Evolutionary conservation across 2,888 invertebrate species (phyloP), one percentile per base, ranked within the genome.

Genomic region (Adineta ricciae): DNA sequence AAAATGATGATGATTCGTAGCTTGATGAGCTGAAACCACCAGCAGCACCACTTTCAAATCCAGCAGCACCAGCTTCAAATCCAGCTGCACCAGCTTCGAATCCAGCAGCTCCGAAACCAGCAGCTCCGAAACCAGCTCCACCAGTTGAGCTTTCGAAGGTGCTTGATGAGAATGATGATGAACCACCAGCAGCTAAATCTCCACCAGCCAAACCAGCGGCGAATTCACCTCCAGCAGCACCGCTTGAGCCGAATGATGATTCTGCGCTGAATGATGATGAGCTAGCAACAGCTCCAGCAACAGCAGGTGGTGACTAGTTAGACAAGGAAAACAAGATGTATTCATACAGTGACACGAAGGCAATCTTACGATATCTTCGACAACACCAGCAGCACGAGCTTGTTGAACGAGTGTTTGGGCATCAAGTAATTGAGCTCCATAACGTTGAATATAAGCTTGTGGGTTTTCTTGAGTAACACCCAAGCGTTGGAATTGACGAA

Each of bases 391-490:
- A n/a, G 38, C n/a, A n/a, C 78, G 38, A 41, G 78, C 78, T 78
- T 78, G 41, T 38, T 9, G 8, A 41, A 41, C 41, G 3, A 78
- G 41, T 24, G 78, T 41, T 0, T 41, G 24, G 14, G 78, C 78
- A 78, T 78, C 78, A n/a, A 38, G 38, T 41, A 78, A n/a, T 41
- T 24, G n/a, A 41, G 41, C 78, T 3, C 85, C 83, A 38, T 72
- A 85, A 32, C 83, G 64, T 50, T 46, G 21, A 50, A 85, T 46
- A 41, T 85, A 85, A 14, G 56, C 83, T 7, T 24, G 32, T 83
- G 85, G 85, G 50, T 85, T 83, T 38, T 83, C 83, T 50, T 46
- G 36, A 16, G 49, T 41, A 72, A 85, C 85, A 19, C 85, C 85
- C 19, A 85, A 78, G 16, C 83, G 64, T 52, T 83, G 56, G 50